Evolutionary conservation across 2,888 invertebrate genomes (phyloP), one percentile per base, ranked within the genome.

Genomic region (Tromatobia lineatoria): DNA sequence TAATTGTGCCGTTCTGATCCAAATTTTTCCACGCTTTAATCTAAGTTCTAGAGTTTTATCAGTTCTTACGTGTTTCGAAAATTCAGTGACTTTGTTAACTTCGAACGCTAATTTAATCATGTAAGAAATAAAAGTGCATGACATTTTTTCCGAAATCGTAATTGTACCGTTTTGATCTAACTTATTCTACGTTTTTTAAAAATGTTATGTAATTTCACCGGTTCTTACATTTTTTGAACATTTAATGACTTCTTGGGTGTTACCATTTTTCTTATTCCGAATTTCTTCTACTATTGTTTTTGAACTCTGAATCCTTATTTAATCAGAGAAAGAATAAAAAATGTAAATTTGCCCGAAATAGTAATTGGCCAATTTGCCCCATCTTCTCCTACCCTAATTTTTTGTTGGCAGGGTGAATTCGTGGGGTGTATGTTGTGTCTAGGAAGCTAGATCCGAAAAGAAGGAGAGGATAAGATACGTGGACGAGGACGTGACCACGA

Each of bases 401-500:
- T 54, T 52, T 23, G 34, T 50, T 10, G 18, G 64, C 54, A 38
- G 75, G 66, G 57, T 42, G 71, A 71, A 76, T 75, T 73, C 59
- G 78, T 59, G 83, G 70, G 29, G 66, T 64, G 57, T 64, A 69
- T 59, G 71, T 71, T 66, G 70, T 75, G 73, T 77, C 80, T 69
- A 38, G 47, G 73, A 47, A 80, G 67, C 50, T 77, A 70, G 81
- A 66, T 83, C 69, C 78, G 64, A 52, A n/a, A 25, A 61, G 18
- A 59, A 82, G 61, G 29, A 67, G 64, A 45, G 67, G 38, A 34
- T 52, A 29, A 80, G 64, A 84, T 45, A 52, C 45, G 78, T 52
- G 61, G 64, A 75, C 52, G 38, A 74, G 59, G 70, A 86, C 81
- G 82, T 79, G 77, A 84, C 84, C 84, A 34, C 84, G 84, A 84